Evolutionary conservation across 2,797 vertebrate species (phyloP), one percentile per base, ranked within the genome.

Genomic region (Tiaroga cobitis): DNA sequence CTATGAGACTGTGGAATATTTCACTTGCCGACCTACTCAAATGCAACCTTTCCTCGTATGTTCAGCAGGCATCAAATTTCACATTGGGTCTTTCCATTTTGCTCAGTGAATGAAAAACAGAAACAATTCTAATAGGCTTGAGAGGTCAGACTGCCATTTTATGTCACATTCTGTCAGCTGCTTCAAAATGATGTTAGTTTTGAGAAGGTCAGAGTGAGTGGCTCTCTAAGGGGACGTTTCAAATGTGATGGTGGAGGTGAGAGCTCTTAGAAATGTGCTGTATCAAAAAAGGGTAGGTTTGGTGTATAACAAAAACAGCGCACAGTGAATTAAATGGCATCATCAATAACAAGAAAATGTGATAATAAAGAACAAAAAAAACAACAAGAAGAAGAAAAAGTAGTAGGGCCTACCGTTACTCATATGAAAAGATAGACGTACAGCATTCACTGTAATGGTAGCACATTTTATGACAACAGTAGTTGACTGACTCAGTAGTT

Each of bases 71-170:
- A 75, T 76, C 63, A 87, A 89, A 89, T 89, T 89, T 89, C 61
- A 85, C 32, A 19, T 87, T 89, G 80, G 41, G 41, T 72, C 73
- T 90, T 87, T 89, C 85, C 56, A 81, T 85, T 82, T 70, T 54
- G 69, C 89, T 88, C 85, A 9, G 89, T 87, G n/a, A 68, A 89
- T 87, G 90, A 91, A 79, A 79, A 67, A 70, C 34, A 74, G 86
- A 91, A 92, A 93, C 91, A 92, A 93, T 93, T 89, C 90, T 91
- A 11, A 83, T 69, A 80, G 88, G 84, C 82, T 72, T 9, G 67
- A 87, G 90, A 88, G 92, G 92, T 92, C 92, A 90, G 73, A 32
- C 61, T 37, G 83, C 82, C 51, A 86, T 89, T 92, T 89, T 91
- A 90, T 91, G 87, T 86, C 90, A 90, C 74, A 82, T 79, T 81